phyloP scores from a whole-genome alignment of 2,797 vertebrate genomes.

The Muraenolepis orangiensis region DNA sequence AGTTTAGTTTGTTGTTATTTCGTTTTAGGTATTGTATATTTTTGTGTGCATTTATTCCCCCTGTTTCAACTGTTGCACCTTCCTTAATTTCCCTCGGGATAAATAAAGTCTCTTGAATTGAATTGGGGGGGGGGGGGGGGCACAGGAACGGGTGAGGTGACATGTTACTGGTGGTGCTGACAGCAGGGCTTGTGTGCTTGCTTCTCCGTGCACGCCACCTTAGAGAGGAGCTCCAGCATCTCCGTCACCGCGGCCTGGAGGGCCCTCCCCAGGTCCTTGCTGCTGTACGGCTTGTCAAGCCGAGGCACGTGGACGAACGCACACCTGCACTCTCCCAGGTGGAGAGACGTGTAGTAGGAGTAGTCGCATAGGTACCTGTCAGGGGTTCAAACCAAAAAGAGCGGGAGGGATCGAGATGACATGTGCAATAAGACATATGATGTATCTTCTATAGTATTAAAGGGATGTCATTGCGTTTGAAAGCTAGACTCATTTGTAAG shows the following conservation, averaged over 20 bases:
- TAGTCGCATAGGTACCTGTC: constrained; percentile 94
- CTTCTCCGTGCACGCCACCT: constrained; percentile 61
- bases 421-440: background rate
- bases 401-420: background rate
- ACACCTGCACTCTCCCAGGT: constrained; percentile 79
- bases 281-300: constrained; percentile 83
- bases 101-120: background rate
- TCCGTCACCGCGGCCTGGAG: constrained; percentile 82
- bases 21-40: no score
- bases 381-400: background rate
- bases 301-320: constrained; percentile 94
- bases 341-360: constrained; percentile 91
- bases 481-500: background rate
- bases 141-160: constrained; percentile 19
- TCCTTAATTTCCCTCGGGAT: no score
- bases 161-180: constrained; percentile 32
- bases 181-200: constrained; percentile 53
- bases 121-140: background rate
- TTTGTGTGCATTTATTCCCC: no score
- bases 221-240: constrained; percentile 80
- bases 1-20: no score
- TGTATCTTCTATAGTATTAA: background rate
- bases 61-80: no score
- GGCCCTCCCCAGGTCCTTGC: constrained; percentile 81
- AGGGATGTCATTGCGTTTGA: background rate